Conservation (phyloP, 2,797 vertebrate species). For the Carduelis carduelis region DNA sequence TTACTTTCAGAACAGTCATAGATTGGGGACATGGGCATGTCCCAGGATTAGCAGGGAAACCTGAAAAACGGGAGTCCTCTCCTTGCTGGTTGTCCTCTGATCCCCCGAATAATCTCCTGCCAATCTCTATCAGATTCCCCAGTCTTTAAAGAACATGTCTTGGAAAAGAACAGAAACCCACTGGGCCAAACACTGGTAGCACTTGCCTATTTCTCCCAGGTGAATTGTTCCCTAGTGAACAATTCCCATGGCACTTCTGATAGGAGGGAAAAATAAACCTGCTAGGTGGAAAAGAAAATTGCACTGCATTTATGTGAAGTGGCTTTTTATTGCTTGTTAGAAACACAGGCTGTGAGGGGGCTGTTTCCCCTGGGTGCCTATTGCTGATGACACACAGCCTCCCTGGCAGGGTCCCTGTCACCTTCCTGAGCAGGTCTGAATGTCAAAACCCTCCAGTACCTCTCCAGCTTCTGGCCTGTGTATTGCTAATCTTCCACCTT, state of each 20-base stretch:
- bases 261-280: slow-evolving; percentile 9
- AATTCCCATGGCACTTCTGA: neutral
- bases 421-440: neutral
- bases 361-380: slow-evolving; percentile 20
- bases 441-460: neutral
- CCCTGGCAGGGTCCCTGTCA: neutral
- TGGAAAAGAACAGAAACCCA: neutral
- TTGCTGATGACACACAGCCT: slow-evolving; percentile 39
- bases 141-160: neutral
- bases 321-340: slow-evolving; percentile 34
- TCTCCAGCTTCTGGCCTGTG: neutral
- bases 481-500: neutral
- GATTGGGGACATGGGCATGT: neutral
- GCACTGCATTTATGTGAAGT: slow-evolving; percentile 18
- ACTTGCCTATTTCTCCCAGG: neutral
- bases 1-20: neutral
- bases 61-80: neutral
- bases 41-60: neutral
- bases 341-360: slow-evolving; percentile 28
- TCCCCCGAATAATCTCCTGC: neutral
- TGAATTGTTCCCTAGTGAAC: neutral
- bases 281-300: slow-evolving; percentile 18
- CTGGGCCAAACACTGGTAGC: neutral
- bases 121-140: neutral
- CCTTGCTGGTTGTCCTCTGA: neutral